These are phyloP conservation scores for Dendrophyllia cribrosa DNA, from an alignment of 64 coral and sea anemone genomes.

Conservation along the genomic window DNA sequence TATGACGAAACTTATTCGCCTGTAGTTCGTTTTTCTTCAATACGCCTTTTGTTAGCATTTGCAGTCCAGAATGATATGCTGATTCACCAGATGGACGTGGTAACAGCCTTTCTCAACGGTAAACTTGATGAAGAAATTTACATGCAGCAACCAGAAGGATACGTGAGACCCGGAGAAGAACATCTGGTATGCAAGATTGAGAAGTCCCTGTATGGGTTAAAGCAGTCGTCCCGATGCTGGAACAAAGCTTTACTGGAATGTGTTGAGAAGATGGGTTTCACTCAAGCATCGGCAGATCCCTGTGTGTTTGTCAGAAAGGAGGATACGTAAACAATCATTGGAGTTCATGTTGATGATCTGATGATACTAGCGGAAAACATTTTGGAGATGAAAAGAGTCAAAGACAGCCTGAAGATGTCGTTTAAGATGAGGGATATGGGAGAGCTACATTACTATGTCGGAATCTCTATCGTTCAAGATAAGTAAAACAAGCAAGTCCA, in stretches of 20 bases:
- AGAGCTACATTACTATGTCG: slow-evolving; percentile 15
- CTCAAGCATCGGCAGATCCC: slow-evolving; percentile 54
- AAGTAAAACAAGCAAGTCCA: neutral
- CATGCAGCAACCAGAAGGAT: slow-evolving; percentile 71
- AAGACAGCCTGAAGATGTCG: slow-evolving; percentile 14
- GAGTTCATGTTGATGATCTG: slow-evolving; percentile 61
- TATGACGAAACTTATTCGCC: slow-evolving; percentile 66
- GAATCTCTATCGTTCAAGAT: slow-evolving; percentile 12
- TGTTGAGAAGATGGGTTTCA: slow-evolving; percentile 66
- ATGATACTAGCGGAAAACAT: slow-evolving; percentile 53
- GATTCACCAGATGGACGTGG: slow-evolving; percentile 65
- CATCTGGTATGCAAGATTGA: slow-evolving; percentile 58
- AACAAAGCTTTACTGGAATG: slow-evolving; percentile 42
- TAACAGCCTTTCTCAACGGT: slow-evolving; percentile 63
- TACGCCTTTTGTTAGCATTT: slow-evolving; percentile 44
- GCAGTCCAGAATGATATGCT: slow-evolving; percentile 19
- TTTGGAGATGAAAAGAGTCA: slow-evolving; percentile 34
- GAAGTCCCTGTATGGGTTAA: slow-evolving; percentile 46
- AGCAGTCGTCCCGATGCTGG: slow-evolving; percentile 73
- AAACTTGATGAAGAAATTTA: slow-evolving; percentile 58
- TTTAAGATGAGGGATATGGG: slow-evolving; percentile 60
- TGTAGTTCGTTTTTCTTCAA: neutral
- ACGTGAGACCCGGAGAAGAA: slow-evolving; percentile 49
- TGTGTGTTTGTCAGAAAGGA: slow-evolving; percentile 62
- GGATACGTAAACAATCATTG: slow-evolving; percentile 41